A percentile compares a stretch with the other conserved stretches of the same genome.
phyloP scores from a whole-genome alignment of 2,797 vertebrate species.

The Mormyrops boulengeri region DNA sequence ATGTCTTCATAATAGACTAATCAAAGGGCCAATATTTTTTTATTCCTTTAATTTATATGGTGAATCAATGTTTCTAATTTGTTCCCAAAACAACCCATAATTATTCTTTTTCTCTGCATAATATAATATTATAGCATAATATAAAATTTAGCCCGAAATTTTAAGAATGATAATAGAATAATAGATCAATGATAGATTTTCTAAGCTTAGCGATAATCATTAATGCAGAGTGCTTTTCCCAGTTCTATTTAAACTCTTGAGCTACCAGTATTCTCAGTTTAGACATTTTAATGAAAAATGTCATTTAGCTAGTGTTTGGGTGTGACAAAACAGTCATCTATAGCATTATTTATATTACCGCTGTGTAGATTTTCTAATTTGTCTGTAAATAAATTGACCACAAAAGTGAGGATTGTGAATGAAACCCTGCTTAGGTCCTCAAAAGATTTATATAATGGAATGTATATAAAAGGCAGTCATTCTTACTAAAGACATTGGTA shows the following conservation, averaged over 20 bases:
- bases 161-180: neutral
- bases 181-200: neutral
- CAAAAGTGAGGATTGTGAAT: neutral
- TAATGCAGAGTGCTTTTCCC: neutral
- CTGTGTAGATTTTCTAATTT: neutral
- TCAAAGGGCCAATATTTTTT: neutral
- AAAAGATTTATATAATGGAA: neutral
- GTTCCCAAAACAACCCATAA: neutral
- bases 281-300: neutral
- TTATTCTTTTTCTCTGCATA: neutral
- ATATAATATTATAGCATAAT: neutral
- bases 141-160: neutral
- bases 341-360: neutral
- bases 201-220: neutral
- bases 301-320: constrained; percentile 7
- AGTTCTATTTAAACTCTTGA: neutral
- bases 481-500: neutral
- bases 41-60: neutral
- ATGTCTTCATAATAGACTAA: neutral
- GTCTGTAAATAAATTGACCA: neutral
- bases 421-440: neutral
- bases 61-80: neutral
- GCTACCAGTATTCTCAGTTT: neutral
- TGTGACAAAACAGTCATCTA: neutral
- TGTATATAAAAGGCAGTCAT: neutral